Evolutionary conservation across 2,113 vertebrate genomes (phyloP).

Genomic region (Nyctibius bracteatus): DNA sequence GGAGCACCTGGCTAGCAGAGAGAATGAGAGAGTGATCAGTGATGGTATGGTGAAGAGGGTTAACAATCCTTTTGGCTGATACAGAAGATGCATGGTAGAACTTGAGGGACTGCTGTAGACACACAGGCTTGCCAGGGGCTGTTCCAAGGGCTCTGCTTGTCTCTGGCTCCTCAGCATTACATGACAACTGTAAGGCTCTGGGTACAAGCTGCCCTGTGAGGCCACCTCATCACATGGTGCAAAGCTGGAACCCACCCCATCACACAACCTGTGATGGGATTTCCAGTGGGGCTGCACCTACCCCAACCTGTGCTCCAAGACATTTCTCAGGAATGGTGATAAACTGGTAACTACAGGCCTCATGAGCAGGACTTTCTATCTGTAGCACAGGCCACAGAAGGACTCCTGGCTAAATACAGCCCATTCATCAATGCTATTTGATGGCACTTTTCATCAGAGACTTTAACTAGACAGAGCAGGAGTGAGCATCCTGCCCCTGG

Average conservation of each 20-base stretch:
- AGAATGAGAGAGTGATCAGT: not conserved
- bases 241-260: not conserved
- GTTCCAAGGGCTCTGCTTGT: not conserved
- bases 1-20: not conserved
- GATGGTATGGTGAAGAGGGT: not conserved
- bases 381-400: not conserved
- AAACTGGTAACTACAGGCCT: not conserved
- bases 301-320: not conserved
- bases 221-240: not conserved
- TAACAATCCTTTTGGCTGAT: no score
- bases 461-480: not conserved
- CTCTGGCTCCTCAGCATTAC: not conserved
- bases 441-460: not conserved
- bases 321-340: not conserved
- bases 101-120: not conserved
- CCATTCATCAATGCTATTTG: not conserved
- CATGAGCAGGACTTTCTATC: not conserved
- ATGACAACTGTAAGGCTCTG: not conserved
- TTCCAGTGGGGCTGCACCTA: not conserved
- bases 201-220: not conserved
- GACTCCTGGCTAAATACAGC: not conserved
- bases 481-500: not conserved
- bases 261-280: not conserved
- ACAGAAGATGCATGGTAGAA: not conserved
- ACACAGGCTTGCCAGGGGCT: not conserved